phyloP scores from a whole-genome alignment of 2,888 invertebrate species.

The Epiblema foenella region DNA sequence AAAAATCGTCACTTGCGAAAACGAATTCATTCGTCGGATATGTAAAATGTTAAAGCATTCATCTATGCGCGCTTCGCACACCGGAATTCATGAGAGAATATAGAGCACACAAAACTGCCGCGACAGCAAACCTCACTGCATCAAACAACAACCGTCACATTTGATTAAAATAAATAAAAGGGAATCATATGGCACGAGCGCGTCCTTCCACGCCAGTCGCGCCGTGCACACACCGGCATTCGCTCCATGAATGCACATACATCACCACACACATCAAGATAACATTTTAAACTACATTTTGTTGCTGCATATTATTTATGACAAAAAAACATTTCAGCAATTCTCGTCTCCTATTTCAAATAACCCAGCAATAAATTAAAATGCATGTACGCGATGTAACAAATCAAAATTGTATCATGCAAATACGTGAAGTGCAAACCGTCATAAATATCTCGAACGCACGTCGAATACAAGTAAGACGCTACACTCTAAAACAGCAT shows the following conservation, averaged over 20 bases:
- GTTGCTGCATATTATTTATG: conserved; percentile 36
- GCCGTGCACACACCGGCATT: conserved; percentile 25
- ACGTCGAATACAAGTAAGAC: conserved; percentile 72
- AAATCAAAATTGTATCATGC: conserved; percentile 49
- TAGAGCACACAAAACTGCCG: conserved; percentile 72
- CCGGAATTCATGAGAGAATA: conserved; percentile 78
- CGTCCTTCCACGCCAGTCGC: conserved; percentile 44
- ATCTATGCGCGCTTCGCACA: conserved; percentile 74
- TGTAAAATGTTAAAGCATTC: conserved; percentile 83
- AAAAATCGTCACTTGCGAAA: conserved; percentile 69
- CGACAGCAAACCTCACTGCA: conserved; percentile 71
- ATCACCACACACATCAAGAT: conserved; percentile 40
- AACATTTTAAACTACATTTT: conserved; percentile 36
- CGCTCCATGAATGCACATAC: conserved; percentile 43
- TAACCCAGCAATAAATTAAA: conserved; percentile 43
- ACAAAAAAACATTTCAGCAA: conserved; percentile 36
- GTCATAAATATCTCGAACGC: conserved; percentile 75
- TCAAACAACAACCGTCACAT: conserved; percentile 75
- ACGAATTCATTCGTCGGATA: conserved; percentile 80
- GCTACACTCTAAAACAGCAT: conserved; percentile 76
- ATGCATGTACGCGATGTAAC: conserved; percentile 43
- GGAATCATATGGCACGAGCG: conserved; percentile 63
- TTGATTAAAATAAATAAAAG: conserved; percentile 82
- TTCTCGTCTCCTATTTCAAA: conserved; percentile 43
- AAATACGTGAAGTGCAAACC: conserved; percentile 66